Conservation (phyloP, 2,888 invertebrate species). For the Conistra vaccinii region DNA sequence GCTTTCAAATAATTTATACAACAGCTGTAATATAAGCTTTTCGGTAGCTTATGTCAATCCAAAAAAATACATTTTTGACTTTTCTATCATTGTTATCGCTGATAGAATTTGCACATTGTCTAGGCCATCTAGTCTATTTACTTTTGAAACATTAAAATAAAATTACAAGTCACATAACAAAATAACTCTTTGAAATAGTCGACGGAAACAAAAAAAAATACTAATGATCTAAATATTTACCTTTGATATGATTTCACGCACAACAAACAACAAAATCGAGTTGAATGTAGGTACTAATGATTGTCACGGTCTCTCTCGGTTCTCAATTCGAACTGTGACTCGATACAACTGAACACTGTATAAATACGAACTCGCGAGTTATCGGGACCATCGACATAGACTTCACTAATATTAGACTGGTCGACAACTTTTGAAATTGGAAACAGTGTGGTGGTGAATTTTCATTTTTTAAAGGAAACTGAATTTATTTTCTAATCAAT, state of each 20-base stretch:
- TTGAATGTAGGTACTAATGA: slow-evolving; percentile 52
- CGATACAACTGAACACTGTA: slow-evolving; percentile 60
- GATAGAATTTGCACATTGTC: neutral
- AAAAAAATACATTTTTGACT: neutral
- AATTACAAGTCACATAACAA: neutral
- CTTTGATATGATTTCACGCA: slow-evolving; percentile 36
- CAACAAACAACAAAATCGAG: slow-evolving; percentile 38
- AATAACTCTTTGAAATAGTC: neutral
- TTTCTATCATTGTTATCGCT: neutral
- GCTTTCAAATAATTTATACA: neutral
- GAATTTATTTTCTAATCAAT: neutral
- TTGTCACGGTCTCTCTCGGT: slow-evolving; percentile 46
- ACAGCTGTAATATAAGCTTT: neutral
- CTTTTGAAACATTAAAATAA: neutral
- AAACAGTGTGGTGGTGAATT: neutral
- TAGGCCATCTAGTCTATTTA: neutral
- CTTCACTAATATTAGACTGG: slow-evolving; percentile 44
- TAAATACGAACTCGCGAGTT: slow-evolving; percentile 67
- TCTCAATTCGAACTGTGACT: slow-evolving; percentile 66
- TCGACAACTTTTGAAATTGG: slow-evolving; percentile 3
- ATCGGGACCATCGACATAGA: slow-evolving; percentile 51
- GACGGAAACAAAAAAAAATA: neutral
- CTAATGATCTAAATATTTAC: slow-evolving; percentile 42
- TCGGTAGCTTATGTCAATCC: neutral
- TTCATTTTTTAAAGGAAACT: neutral